Evolutionary conservation across 2,113 vertebrate species (phyloP).

Genomic region (Hypocryptadius cinnamomeus): DNA sequence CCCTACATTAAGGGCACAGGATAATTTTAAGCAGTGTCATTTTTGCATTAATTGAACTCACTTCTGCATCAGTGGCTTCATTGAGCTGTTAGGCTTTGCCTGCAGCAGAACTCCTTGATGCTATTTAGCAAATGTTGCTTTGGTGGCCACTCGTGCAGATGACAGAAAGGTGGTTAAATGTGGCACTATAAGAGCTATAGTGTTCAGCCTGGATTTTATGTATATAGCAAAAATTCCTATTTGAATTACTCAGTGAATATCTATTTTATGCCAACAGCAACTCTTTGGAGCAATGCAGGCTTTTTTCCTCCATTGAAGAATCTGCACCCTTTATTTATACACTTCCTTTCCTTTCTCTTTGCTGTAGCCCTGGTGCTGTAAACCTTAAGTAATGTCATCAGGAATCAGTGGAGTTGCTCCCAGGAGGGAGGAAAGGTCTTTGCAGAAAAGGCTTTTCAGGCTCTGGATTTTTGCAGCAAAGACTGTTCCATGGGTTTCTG

Average conservation of each 20-base stretch:
- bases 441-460: not conserved
- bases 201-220: not conserved
- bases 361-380: not conserved
- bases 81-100: not conserved
- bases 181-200: not conserved
- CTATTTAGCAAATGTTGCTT: conserved; percentile 34
- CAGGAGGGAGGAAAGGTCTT: not conserved
- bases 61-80: conserved; percentile 25
- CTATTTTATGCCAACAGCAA: not conserved
- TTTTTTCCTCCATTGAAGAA: not conserved
- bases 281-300: not conserved
- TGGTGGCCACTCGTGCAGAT: conserved; percentile 14
- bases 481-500: not conserved
- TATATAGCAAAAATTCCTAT: not conserved
- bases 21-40: not conserved
- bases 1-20: not conserved
- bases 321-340: not conserved
- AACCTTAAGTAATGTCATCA: not conserved
- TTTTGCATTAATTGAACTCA: conserved; percentile 46
- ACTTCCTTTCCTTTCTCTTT: not conserved
- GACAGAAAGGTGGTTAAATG: not conserved
- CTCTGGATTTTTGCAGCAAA: not conserved
- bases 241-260: not conserved
- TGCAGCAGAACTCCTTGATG: not conserved
- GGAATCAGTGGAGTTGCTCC: not conserved